phyloP scores from a whole-genome alignment of 2,113 vertebrate species.

The Phalacrocorax pelagicus region DNA sequence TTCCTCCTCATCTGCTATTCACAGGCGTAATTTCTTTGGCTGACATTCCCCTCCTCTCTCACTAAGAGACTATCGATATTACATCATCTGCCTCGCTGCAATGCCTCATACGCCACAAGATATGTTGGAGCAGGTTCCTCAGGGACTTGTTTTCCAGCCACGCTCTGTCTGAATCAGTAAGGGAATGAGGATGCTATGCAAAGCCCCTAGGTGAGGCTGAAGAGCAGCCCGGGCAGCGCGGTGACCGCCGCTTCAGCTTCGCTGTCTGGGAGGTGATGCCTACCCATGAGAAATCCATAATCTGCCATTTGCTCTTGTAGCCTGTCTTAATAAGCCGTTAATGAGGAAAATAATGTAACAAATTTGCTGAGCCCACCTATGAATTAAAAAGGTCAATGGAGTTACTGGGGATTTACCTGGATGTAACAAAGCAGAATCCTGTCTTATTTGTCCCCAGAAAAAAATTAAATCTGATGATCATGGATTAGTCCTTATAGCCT shows the following conservation, averaged over 20 bases:
- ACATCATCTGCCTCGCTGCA: slow-evolving; percentile 65
- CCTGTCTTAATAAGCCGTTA: slow-evolving; percentile 46
- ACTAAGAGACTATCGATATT: slow-evolving; percentile 71
- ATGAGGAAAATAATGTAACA: not conserved
- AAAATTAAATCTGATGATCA: not conserved
- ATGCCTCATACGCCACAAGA: slow-evolving; percentile 61
- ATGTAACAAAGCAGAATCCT: not conserved
- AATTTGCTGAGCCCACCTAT: slow-evolving; percentile 12
- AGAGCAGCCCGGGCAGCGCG: not conserved
- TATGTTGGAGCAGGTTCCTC: slow-evolving; percentile 49
- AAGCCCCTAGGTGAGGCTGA: slow-evolving; percentile 37
- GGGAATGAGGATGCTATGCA: slow-evolving; percentile 22
- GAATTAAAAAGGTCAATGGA: not conserved
- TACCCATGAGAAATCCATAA: slow-evolving; percentile 33
- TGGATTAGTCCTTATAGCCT: not conserved
- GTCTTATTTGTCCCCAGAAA: not conserved
- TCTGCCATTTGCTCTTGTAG: slow-evolving; percentile 26
- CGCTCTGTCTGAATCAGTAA: slow-evolving; percentile 17
- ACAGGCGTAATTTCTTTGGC: slow-evolving; percentile 62
- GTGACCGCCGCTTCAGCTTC: not conserved
- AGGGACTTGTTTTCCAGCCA: slow-evolving; percentile 64
- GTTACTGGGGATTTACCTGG: not conserved
- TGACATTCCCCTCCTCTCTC: slow-evolving; percentile 64
- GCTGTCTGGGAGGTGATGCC: not conserved
- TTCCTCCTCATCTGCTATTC: slow-evolving; percentile 67